Base-by-base conservation (phyloP, 2,797 vertebrate genomes). In the Danio choprae region DNA sequence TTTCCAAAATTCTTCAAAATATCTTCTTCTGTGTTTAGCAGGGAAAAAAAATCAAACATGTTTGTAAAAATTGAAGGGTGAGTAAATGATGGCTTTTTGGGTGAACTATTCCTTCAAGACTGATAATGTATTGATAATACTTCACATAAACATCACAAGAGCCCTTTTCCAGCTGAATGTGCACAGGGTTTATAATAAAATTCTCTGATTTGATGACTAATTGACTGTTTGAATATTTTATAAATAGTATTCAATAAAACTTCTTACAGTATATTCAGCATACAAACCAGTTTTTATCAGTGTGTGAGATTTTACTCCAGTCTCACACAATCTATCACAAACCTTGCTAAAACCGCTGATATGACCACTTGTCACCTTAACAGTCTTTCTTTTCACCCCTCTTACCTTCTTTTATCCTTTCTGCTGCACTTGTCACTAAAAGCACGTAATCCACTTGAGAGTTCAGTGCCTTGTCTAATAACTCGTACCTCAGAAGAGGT, bases 381-480 rank as follows among this genome's bases (percentile, higher is more conserved):
- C 43, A 81, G 74, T 82, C 60, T 87, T 71, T 40, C 15, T 79
- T 76, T 70, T 81, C 74, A 87, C 81, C 58, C 71, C 48, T 53
- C 29, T 75, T 85, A 65, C 62, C 72, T 12, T 88, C 84, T 46
- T 63, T 86, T 84, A 44, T 79, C 68, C 75, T 77, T 79, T 59
- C 73, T 82, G 79, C 91, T 89, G 88, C 93, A 91, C 91, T 89
- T 89, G 76, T 88, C 86, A 82, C 93, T 91, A 92, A 95, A 95
- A 98, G 97, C 95, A 80, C 95, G 95, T 92, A 96, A 94, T 95
- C 95, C 96, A 0, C 95, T 98, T 86, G 95, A 96, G 92, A 98
- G 89, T 92, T 97, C 97, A 50, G 92, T 97, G 94, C 96, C 96
- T 91, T 98, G 97, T 91, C 95, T 98, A 88, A 95, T 95, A 81